Conservation (phyloP, 92 coral and sea anemone species). For the Actinernus sp. region DNA sequence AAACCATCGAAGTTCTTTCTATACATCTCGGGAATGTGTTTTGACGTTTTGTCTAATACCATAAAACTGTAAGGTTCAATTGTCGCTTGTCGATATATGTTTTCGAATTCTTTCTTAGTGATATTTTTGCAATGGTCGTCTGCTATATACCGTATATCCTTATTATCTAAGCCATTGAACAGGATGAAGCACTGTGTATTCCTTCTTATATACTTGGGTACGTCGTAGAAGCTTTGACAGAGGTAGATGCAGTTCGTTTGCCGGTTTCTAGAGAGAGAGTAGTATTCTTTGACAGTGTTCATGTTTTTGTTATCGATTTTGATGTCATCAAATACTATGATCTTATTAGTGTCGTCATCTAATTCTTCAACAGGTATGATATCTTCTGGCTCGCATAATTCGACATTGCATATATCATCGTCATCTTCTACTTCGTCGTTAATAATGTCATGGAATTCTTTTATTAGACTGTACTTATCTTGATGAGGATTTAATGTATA, state of each 20-base stretch:
- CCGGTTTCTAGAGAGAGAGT: constrained; percentile 8
- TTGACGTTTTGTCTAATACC: constrained; percentile 12
- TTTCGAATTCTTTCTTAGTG: constrained; percentile 11
- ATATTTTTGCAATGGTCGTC: constrained; percentile 18
- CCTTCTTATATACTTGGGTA: constrained; percentile 15
- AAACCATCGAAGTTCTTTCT: constrained; percentile 21
- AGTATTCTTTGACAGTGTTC: constrained; percentile 30
- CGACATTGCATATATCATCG: constrained; percentile 13
- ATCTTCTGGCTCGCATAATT: constrained; percentile 18
- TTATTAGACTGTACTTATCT: constrained; percentile 19
- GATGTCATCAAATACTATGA: constrained; percentile 28
- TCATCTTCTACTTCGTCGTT: constrained; percentile 3
- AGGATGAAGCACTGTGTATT: constrained; percentile 22
- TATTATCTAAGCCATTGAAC: constrained; percentile 20
- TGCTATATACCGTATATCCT: constrained; percentile 5
- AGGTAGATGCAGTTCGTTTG: constrained; percentile 15
- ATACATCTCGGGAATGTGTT: constrained; percentile 26
- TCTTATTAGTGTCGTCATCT: constrained; percentile 20
- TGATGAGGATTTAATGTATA: constrained; percentile 22
- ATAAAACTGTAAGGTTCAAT: constrained; percentile 17
- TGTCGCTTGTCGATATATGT: constrained; percentile 26
- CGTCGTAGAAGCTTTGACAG: constrained; percentile 16
- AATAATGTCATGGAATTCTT: constrained; percentile 12
- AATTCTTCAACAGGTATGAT: constrained; percentile 24
- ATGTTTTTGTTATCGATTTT: constrained; percentile 19